Evolutionary conservation across 30 jellyfish, hydroid and myxozoan species (phyloP).

Genomic region (Pseudorhiza aurosa): DNA sequence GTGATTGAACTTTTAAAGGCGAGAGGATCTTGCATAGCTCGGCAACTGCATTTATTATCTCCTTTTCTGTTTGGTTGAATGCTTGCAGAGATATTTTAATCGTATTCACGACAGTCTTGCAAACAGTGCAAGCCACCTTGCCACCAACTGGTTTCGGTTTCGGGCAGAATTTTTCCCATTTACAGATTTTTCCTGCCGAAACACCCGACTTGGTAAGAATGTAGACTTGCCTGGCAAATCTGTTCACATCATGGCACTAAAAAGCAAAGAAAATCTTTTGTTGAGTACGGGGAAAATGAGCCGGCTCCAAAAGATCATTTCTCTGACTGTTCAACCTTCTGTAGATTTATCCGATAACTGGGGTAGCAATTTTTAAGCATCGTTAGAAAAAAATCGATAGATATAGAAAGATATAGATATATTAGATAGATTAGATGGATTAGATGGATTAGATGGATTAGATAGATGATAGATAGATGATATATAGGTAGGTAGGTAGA

Average conservation of each 20-base stretch:
- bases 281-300: too few species aligned
- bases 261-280: too few species aligned
- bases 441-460: too few species aligned
- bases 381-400: too few species aligned
- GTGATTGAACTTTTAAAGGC: conserved; percentile 35
- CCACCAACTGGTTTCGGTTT: background rate
- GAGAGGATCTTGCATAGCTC: conserved; percentile 37
- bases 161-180: conserved; percentile 18
- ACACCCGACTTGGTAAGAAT: conserved; percentile 29
- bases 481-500: too few species aligned
- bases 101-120: conserved; percentile 14
- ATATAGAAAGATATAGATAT: too few species aligned
- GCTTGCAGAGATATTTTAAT: background rate
- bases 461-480: too few species aligned
- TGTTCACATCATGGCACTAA: conserved; percentile 20
- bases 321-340: too few species aligned
- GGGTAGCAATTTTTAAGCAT: too few species aligned
- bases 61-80: conserved; percentile 23
- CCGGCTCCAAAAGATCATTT: too few species aligned
- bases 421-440: too few species aligned
- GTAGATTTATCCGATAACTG: too few species aligned
- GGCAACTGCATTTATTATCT: conserved; percentile 7
- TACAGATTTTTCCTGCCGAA: conserved; percentile 30
- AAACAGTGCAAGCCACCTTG: background rate
- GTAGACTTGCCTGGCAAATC: conserved; percentile 14